phyloP scores from a whole-genome alignment of 35 echinoderm and acorn worm species.

The Holothuria glaberrima region DNA sequence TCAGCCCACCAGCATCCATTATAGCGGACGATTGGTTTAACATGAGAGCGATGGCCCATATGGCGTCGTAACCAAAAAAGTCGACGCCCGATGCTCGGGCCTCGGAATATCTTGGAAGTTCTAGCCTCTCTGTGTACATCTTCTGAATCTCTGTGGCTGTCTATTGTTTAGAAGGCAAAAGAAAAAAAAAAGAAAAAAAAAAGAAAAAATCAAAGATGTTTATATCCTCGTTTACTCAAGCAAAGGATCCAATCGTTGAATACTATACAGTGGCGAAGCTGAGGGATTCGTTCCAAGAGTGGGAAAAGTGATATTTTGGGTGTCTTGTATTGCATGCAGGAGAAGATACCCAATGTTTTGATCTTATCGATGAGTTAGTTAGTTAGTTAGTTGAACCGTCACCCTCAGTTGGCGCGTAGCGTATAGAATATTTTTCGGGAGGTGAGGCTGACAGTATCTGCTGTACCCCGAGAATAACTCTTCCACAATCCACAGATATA shows the following conservation, averaged over 20 bases:
- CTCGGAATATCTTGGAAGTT: background rate
- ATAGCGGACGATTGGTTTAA: conserved; percentile 58
- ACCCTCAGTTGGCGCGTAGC: too few species aligned
- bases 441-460: too few species aligned
- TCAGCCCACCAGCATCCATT: conserved; percentile 25
- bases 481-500: too few species aligned
- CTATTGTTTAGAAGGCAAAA: background rate
- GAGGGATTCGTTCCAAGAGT: too few species aligned
- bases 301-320: too few species aligned
- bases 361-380: too few species aligned
- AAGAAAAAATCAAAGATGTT: background rate
- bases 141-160: conserved; percentile 18
- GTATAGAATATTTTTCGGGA: too few species aligned
- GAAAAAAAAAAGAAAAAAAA: background rate
- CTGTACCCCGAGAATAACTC: too few species aligned
- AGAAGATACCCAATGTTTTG: too few species aligned
- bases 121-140: background rate
- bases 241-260: background rate
- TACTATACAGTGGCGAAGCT: too few species aligned
- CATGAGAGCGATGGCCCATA: conserved; percentile 61
- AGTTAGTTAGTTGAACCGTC: too few species aligned
- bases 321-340: too few species aligned
- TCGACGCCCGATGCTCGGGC: background rate
- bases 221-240: background rate
- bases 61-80: conserved; percentile 67